Evolutionary conservation across 2,888 invertebrate species (phyloP).

Genomic region (Nomada fucata): DNA sequence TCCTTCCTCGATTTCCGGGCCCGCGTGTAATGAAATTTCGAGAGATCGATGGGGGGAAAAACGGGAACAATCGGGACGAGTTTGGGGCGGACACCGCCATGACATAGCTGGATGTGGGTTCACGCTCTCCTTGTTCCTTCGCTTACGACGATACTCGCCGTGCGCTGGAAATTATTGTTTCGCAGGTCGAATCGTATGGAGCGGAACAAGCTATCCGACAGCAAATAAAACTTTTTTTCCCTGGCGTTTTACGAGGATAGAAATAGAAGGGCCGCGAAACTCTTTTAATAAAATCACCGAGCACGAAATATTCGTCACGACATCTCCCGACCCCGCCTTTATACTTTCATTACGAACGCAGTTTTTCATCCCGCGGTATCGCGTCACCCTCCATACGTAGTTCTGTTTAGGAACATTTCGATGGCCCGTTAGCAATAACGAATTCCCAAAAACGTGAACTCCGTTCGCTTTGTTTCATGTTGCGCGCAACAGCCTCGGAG

Average conservation of each 20-base stretch:
- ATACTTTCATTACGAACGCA: background rate
- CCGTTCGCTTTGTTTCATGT: too few species aligned
- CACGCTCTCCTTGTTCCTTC: background rate
- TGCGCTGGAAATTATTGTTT: slow-evolving; percentile 7
- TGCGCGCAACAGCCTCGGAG: too few species aligned
- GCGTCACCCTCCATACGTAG: background rate
- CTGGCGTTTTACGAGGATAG: background rate
- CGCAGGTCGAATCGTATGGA: background rate
- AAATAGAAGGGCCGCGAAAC: too few species aligned
- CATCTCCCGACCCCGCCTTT: background rate
- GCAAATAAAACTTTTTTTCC: background rate
- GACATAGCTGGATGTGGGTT: background rate
- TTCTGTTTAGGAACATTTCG: background rate
- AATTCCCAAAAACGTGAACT: background rate
- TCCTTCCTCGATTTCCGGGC: slow-evolving; percentile 17
- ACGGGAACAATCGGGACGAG: slow-evolving; percentile 21
- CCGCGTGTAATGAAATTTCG: slow-evolving; percentile 26
- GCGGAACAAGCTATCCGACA: background rate
- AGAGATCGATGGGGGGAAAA: slow-evolving; percentile 30
- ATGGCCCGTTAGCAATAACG: background rate
- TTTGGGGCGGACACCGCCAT: background rate
- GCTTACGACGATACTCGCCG: background rate
- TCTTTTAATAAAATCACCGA: slow-evolving; percentile 28
- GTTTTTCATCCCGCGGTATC: background rate
- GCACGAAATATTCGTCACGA: slow-evolving; percentile 26